Evolutionary conservation across 2,113 vertebrate genomes (phyloP).

Genomic region (Corapipo altera): DNA sequence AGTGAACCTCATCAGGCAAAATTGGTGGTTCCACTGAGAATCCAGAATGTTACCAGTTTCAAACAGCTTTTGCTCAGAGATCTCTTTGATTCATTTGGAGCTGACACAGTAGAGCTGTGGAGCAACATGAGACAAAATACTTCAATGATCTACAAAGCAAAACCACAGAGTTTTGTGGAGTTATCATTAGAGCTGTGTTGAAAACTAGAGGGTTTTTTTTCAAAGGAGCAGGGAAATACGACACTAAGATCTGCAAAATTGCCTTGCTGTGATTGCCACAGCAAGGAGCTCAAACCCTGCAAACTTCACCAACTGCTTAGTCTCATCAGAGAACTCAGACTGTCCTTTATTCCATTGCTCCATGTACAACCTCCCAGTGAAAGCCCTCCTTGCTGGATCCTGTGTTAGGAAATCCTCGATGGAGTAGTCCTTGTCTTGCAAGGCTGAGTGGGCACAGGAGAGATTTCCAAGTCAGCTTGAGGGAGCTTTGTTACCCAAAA

Average conservation of each 20-base stretch:
- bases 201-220: conserved; percentile 40
- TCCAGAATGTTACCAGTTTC: conserved; percentile 10
- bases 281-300: background rate
- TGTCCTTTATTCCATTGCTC: background rate
- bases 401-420: fast-evolving
- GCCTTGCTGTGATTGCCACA: background rate
- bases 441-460: background rate
- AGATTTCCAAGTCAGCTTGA: background rate
- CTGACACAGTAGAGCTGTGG: conserved; percentile 20
- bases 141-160: conserved; percentile 48
- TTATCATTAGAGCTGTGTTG: conserved; percentile 51
- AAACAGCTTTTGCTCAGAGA: conserved; percentile 27
- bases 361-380: background rate
- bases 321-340: background rate
- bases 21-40: conserved; percentile 43
- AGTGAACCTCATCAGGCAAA: conserved; percentile 36
- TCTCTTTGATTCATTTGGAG: conserved; percentile 43
- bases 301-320: background rate
- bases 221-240: background rate
- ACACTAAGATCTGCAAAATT: conserved; percentile 19
- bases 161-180: conserved; percentile 46
- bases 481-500: background rate
- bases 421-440: background rate
- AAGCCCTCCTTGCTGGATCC: background rate
- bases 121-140: conserved; percentile 36